These are phyloP conservation scores for Ophthalmolycus amberensis DNA, from an alignment of 2,113 vertebrate genomes.

Conservation along the genomic window DNA sequence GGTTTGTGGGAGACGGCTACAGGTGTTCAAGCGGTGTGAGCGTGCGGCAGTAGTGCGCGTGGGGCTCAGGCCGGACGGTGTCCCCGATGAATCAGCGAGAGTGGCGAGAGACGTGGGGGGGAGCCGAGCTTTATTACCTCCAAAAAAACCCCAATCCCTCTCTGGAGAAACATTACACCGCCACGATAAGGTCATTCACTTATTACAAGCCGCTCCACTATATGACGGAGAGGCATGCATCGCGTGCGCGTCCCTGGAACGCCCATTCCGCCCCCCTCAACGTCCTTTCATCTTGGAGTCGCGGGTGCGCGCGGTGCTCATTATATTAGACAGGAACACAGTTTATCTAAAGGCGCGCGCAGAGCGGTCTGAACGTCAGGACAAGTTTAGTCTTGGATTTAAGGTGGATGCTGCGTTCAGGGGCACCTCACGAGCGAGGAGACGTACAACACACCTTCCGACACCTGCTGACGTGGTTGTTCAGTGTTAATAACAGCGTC, in stretches of 20 bases:
- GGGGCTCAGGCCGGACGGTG: constrained; percentile 78
- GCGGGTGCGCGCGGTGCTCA: constrained; percentile 29
- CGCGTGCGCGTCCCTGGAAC: constrained; percentile 58
- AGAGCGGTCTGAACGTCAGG: neutral
- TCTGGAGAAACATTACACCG: constrained; percentile 88
- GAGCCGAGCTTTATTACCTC: constrained; percentile 86
- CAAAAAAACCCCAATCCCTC: constrained; percentile 86
- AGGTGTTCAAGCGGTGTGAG: constrained; percentile 86
- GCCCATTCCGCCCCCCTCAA: constrained; percentile 47
- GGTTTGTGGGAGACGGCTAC: constrained; percentile 84
- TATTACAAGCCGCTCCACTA: constrained; percentile 83
- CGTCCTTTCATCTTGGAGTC: constrained; percentile 33
- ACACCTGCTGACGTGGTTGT: neutral
- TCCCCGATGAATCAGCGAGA: constrained; percentile 83
- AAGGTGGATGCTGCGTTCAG: neutral
- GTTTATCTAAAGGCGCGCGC: neutral
- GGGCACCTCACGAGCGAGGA: neutral
- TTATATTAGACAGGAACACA: neutral
- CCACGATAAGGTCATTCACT: constrained; percentile 89
- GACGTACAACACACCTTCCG: neutral
- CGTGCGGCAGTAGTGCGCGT: constrained; percentile 61
- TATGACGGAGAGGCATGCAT: constrained; percentile 61
- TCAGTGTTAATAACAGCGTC: too few relatives aligned
- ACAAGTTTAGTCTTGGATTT: neutral
- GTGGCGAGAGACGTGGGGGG: constrained; percentile 81